Evolutionary conservation across 2,888 invertebrate genomes (phyloP), one percentile per base, ranked within the genome.

Genomic region (Nemotelus nigrinus): DNA sequence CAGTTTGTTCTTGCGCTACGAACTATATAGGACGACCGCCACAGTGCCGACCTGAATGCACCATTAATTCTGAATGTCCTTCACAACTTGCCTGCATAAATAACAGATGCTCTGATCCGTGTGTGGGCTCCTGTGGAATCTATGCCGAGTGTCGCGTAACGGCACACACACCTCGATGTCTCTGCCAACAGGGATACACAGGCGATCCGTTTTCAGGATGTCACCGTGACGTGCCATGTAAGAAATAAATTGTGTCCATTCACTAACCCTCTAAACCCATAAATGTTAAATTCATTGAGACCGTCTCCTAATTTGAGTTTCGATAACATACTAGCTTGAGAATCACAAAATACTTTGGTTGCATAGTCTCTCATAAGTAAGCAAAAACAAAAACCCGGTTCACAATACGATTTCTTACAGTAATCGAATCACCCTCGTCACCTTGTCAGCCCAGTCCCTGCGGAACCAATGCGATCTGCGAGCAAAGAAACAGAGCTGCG

Each of bases 361-460:
- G 60, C 0, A 47, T 68, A 5, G 10, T 41, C 2, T 58, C n/a
- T 25, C 7, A 72, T 44, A 41, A 45, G 3, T 44, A 3, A 71
- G 4, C 25, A 8, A 2, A 58, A 57, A 8, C 6, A 8, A 5
- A 50, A 8, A 50, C 50, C 50, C 50, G 50, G 50, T 25, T 25
- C 25, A 25, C 25, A 25, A 25, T 25, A 25, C 25, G 4, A 41
- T 63, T 63, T 63, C 41, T 86, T 87, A 83, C 84, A 89, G 89
- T 86, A 82, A 86, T 88, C 44, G 83, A 87, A 77, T 89, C 89
- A 85, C 85, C 85, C 76, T 85, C 88, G 58, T 84, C 87, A 81
- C 91, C 91, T 53, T 92, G 92, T 83, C 88, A 88, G 81, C 91
- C 92, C 70, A 90, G 91, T 79, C 92, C 92, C 2, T 93, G 93